Percentiles rank a stretch among this genome's conserved stretches.
Evolutionary conservation across 2,888 invertebrate genomes (phyloP).

Genomic region (Thecophora atra): DNA sequence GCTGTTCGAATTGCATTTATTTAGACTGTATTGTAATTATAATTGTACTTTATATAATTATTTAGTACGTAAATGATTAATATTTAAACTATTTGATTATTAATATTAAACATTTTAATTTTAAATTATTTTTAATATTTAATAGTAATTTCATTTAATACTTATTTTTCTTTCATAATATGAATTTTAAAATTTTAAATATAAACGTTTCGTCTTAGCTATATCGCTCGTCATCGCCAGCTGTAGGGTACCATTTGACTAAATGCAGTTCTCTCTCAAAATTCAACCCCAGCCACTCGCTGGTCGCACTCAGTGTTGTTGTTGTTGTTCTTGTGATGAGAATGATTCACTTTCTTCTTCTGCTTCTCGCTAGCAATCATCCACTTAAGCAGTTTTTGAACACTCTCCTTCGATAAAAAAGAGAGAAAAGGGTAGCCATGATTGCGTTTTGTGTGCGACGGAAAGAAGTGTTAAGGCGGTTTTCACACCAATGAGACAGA

Average conservation of each 20-base stretch:
- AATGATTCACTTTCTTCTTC: slow-evolving; percentile 14
- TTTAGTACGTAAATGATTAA: no score
- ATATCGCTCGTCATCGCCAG: background rate
- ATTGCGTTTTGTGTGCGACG: background rate
- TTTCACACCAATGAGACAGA: no score
- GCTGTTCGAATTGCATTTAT: no score
- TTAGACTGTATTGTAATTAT: no score
- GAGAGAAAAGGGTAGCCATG: slow-evolving; percentile 16
- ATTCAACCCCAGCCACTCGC: slow-evolving; percentile 37
- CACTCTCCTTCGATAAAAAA: slow-evolving; percentile 29
- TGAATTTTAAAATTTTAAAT: background rate
- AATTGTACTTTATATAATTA: no score
- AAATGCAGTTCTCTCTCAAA: slow-evolving; percentile 12
- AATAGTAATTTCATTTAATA: no score
- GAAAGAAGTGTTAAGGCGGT: slow-evolving; percentile 15
- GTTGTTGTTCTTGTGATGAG: background rate
- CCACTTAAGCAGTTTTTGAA: slow-evolving; percentile 33
- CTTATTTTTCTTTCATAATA: no score
- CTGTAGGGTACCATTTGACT: slow-evolving; percentile 12
- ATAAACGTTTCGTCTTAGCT: background rate
- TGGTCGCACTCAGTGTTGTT: background rate
- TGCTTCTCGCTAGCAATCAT: slow-evolving; percentile 14
- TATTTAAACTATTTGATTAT: no score
- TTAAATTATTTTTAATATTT: no score
- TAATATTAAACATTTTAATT: no score